Base-by-base conservation (phyloP, 2,113 vertebrate species). In the Thunnus thynnus region DNA sequence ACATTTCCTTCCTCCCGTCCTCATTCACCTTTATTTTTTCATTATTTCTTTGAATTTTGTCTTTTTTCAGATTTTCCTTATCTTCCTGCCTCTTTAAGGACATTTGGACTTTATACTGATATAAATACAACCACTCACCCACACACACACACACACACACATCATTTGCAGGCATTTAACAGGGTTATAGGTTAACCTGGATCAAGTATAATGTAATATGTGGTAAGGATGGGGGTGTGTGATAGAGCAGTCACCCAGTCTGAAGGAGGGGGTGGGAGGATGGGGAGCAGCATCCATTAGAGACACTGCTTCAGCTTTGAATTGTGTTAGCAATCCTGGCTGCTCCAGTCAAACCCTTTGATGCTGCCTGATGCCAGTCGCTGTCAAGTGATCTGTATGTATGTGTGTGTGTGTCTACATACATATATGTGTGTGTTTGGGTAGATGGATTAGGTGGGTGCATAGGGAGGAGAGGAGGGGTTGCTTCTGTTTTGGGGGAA, bases 121-220 rank as follows among this genome's bases (percentile, higher is more conserved):
- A 64, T 65, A 74, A 66, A 81, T 22, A 41, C 60, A 44, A 2
- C 10, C 58, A 13, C 47, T 20, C 52, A 20, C 36, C 72, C 64
- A 47, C 16, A 14, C 13, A 11, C 48, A 48, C 46, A 51, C 66
- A 13, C 68, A n/a, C 61, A 20, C 55, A 47, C 47, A 41, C 52
- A 30, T 57, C 80, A 76, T 80, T 72, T 66, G 18, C 63, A 71
- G 80, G 65, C 69, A 65, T 83, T 87, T 85, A 89, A 81, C 65
- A 78, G 84, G 75, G 73, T 77, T 73, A 82, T 54, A 74, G 88
- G 89, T 89, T 86, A 91, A 89, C 72, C 76, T 73, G 84, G 82
- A 89, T 90, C 88, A 85, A 92, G 84, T 83, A 60, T 82, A 90
- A 92, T 88, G 70, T 85, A 84, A 89, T 90, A 68, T 80, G 70